Evolutionary conservation across 2,113 vertebrate genomes (phyloP).

Genomic region (Periophthalmus modestus): DNA sequence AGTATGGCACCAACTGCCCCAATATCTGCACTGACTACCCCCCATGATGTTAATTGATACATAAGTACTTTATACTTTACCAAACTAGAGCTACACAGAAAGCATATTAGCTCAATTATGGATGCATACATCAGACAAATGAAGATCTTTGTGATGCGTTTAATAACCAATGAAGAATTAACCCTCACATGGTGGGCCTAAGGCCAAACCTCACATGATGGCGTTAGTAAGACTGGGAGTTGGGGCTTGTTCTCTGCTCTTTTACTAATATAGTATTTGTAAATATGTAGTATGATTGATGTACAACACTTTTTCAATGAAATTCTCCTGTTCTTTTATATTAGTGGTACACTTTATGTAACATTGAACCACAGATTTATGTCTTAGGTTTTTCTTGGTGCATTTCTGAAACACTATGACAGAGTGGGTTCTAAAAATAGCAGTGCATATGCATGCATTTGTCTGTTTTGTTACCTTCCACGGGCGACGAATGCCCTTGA

Average conservation of each 20-base stretch:
- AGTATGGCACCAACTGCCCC: too few species aligned
- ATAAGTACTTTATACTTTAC: neutral
- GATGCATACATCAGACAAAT: constrained; percentile 14
- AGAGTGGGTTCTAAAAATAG: neutral
- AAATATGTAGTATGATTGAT: neutral
- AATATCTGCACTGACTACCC: too few species aligned
- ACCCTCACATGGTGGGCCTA: constrained; percentile 37
- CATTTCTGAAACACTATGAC: neutral
- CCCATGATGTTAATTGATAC: too few species aligned
- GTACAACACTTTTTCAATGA: neutral
- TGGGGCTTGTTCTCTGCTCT: neutral
- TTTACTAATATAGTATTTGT: neutral
- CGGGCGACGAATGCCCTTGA: constrained; percentile 94
- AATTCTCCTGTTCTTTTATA: neutral
- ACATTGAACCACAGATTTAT: neutral
- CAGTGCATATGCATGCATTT: neutral
- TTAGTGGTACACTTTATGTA: neutral
- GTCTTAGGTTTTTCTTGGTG: neutral
- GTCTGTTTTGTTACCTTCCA: constrained; percentile 86
- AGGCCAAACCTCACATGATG: constrained; percentile 46
- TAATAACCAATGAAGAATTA: constrained; percentile 6
- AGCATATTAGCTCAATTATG: constrained; percentile 7
- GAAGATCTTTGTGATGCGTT: constrained; percentile 14
- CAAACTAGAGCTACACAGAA: neutral
- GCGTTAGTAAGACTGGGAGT: neutral